A percentile compares a stretch with the other conserved stretches of the same genome.
phyloP scores from a whole-genome alignment of 2,113 vertebrate genomes.

The Sphyrna mokarran region DNA sequence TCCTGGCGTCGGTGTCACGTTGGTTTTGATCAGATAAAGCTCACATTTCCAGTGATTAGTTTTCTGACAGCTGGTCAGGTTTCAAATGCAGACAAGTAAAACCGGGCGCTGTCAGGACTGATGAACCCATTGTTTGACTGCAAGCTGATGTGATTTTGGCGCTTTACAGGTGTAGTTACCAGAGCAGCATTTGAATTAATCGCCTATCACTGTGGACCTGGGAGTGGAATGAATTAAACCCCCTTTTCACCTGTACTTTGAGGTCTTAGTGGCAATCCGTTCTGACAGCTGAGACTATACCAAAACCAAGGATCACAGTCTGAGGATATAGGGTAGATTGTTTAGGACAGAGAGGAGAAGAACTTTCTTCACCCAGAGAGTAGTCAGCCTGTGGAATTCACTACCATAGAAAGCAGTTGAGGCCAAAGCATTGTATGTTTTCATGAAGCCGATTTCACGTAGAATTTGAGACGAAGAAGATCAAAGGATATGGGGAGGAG shows the following conservation, averaged over 20 bases:
- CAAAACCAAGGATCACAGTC: too few species aligned
- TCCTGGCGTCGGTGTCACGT: constrained; percentile 30
- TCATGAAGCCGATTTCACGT: too few species aligned
- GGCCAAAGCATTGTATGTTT: too few species aligned
- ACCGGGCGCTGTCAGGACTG: background rate
- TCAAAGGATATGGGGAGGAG: too few species aligned
- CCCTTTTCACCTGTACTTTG: background rate
- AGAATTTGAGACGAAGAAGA: too few species aligned
- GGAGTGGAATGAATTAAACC: background rate
- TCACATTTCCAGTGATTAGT: constrained; percentile 32
- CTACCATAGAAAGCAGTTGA: too few species aligned
- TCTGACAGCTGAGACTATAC: background rate
- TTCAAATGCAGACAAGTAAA: constrained; percentile 17
- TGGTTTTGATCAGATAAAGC: constrained; percentile 37
- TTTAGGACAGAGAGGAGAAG: too few species aligned
- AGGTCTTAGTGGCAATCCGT: background rate
- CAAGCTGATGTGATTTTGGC: constrained; percentile 23
- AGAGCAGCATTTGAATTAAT: constrained; percentile 23
- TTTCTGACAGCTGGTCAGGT: constrained; percentile 34
- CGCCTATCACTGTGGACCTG: background rate
- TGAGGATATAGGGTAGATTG: too few species aligned
- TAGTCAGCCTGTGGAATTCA: too few species aligned
- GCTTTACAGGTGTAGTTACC: constrained; percentile 9
- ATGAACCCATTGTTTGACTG: constrained; percentile 13
- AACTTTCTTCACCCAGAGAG: too few species aligned